Conservation (phyloP, 1,140 invertebrate species). For the Danaus melanippus region DNA sequence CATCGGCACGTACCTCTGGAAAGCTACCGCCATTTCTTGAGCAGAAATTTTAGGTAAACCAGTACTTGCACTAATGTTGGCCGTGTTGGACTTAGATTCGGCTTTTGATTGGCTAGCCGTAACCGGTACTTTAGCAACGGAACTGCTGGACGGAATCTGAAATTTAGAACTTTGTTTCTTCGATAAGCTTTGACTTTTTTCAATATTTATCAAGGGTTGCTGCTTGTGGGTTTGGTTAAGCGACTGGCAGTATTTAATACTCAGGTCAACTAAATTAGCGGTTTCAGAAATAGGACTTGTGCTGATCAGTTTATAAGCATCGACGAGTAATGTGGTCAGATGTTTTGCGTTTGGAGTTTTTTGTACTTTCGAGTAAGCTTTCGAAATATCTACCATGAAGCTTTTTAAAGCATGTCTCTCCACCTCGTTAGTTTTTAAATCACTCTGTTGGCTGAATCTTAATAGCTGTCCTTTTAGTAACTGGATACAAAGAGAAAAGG, state of each 20-base stretch:
- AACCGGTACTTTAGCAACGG: slow-evolving; percentile 22
- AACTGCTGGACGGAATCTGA: slow-evolving; percentile 13
- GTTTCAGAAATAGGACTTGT: slow-evolving; percentile 47
- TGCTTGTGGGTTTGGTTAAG: slow-evolving; percentile 57
- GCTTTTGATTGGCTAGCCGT: slow-evolving; percentile 21
- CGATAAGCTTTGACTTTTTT: slow-evolving; percentile 42
- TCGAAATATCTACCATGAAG: slow-evolving; percentile 76
- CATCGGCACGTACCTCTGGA: slow-evolving; percentile 54
- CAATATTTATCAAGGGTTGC: slow-evolving; percentile 31
- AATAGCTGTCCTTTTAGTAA: slow-evolving; percentile 71
- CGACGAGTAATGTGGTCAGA: slow-evolving; percentile 74
- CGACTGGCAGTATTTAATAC: slow-evolving; percentile 61
- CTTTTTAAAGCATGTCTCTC: slow-evolving; percentile 62
- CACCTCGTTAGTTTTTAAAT: slow-evolving; percentile 56
- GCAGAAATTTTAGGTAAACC: slow-evolving; percentile 46
- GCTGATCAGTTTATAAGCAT: slow-evolving; percentile 73
- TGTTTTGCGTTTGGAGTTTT: slow-evolving; percentile 75
- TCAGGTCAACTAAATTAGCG: slow-evolving; percentile 59
- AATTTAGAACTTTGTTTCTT: slow-evolving; percentile 48
- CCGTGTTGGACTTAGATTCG: slow-evolving; percentile 26
- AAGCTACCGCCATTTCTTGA: slow-evolving; percentile 49
- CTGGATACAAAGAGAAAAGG: slow-evolving; percentile 79
- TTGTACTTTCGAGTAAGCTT: slow-evolving; percentile 74
- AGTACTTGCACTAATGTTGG: slow-evolving; percentile 11
- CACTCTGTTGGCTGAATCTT: slow-evolving; percentile 62